A percentile compares a stretch with the other conserved stretches of the same genome.
These are phyloP conservation scores for Panonychus citri DNA, from an alignment of 1,140 invertebrate genomes.

Conservation along the genomic window DNA sequence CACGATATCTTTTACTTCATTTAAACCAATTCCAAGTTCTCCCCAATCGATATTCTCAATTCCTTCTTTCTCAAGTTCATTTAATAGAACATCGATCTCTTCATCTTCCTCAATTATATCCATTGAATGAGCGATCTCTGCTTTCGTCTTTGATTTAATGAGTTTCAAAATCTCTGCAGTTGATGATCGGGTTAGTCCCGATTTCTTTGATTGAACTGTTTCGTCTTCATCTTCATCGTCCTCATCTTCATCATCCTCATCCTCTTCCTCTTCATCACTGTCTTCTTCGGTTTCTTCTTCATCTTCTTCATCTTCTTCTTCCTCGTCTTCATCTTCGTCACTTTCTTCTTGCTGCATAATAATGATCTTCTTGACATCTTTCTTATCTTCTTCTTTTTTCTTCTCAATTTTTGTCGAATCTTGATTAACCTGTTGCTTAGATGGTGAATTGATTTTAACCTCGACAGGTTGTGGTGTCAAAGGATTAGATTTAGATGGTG, in stretches of 20 bases:
- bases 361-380: neutral
- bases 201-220: neutral
- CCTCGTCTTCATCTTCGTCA: neutral
- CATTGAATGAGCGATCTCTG: neutral
- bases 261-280: conserved; percentile 9
- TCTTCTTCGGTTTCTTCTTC: conserved; percentile 14
- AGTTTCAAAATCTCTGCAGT: conserved; percentile 8
- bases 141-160: conserved; percentile 10
- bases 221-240: neutral
- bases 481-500: too few species aligned
- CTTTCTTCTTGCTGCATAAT: neutral
- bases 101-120: conserved; percentile 10
- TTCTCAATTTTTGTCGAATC: neutral
- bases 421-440: neutral
- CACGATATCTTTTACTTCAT: conserved; percentile 10
- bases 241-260: conserved; percentile 14
- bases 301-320: conserved; percentile 10
- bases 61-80: conserved; percentile 8
- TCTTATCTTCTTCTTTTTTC: neutral
- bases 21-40: conserved; percentile 1
- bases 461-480: too few species aligned
- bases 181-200: conserved; percentile 7
- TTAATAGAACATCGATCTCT: conserved; percentile 8
- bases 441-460: too few species aligned
- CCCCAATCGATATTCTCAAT: conserved; percentile 11